phyloP scores from a whole-genome alignment of 2,888 invertebrate species.

The Hypsopygia costalis region DNA sequence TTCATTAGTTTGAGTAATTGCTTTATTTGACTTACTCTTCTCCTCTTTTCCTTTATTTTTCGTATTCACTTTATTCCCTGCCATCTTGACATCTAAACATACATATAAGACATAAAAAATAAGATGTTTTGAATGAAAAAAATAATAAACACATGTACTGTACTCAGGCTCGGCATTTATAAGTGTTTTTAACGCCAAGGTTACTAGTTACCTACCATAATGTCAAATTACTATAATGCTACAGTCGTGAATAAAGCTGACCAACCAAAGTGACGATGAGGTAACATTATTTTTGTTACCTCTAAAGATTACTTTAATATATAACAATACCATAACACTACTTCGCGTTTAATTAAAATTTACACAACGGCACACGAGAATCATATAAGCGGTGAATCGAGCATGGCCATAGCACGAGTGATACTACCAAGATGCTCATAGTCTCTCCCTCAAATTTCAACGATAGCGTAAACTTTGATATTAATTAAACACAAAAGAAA shows the following conservation, averaged over 20 bases:
- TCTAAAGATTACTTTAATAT: not conserved
- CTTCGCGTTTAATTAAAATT: not conserved
- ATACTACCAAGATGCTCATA: slow-evolving; percentile 48
- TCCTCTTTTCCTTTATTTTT: slow-evolving; percentile 66
- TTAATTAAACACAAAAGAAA: slow-evolving; percentile 28
- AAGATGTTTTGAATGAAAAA: not conserved
- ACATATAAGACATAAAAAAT: not conserved
- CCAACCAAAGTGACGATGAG: slow-evolving; percentile 34
- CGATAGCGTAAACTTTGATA: slow-evolving; percentile 34
- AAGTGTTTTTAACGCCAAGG: not conserved
- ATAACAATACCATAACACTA: not conserved
- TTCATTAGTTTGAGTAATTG: slow-evolving; percentile 46
- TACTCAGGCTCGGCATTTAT: not conserved
- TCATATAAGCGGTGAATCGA: slow-evolving; percentile 24
- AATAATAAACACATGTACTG: not conserved
- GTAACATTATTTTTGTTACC: not conserved
- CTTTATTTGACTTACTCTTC: slow-evolving; percentile 52
- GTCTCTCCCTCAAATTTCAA: slow-evolving; percentile 77
- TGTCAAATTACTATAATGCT: slow-evolving; percentile 17
- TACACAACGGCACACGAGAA: not conserved
- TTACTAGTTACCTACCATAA: not conserved
- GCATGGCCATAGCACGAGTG: slow-evolving; percentile 53
- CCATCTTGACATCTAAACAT: slow-evolving; percentile 43
- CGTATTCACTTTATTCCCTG: slow-evolving; percentile 64
- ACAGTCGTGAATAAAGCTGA: slow-evolving; percentile 44